A percentile compares a stretch with the other conserved stretches of the same genome.
phyloP scores from a whole-genome alignment of 2,888 invertebrate genomes.

The Temnothorax rugatulus region DNA sequence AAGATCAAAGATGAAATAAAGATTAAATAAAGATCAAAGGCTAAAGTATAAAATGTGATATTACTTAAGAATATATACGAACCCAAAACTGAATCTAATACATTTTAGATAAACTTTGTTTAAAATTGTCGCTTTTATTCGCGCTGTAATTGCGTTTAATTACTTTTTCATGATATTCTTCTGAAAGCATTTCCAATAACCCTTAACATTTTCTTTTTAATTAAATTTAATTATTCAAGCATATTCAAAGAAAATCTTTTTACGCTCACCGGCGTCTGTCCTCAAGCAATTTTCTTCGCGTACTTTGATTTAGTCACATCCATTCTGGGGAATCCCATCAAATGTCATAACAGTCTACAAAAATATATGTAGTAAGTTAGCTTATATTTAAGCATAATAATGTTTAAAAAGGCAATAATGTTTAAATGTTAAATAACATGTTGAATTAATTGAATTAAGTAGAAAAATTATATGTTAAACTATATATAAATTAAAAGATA shows the following conservation, averaged over 20 bases:
- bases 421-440: neutral
- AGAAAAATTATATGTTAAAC: neutral
- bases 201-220: neutral
- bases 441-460: neutral
- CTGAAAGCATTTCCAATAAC: neutral
- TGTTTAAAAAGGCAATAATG: neutral
- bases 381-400: neutral
- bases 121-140: neutral
- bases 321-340: neutral
- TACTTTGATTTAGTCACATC: slow-evolving; percentile 7
- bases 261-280: neutral
- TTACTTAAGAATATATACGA: slow-evolving; percentile 1
- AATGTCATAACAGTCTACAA: neutral
- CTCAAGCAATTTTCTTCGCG: neutral
- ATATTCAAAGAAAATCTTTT: slow-evolving; percentile 22
- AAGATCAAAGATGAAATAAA: neutral
- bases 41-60: neutral
- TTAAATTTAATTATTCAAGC: slow-evolving; percentile 24
- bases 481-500: neutral
- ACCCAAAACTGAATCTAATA: neutral
- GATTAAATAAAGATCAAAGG: neutral
- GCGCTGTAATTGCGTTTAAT: neutral
- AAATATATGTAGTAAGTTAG: neutral
- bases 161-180: slow-evolving; percentile 1
- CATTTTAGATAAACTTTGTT: neutral